A percentile compares a stretch with the other conserved stretches of the same genome.
These are phyloP conservation scores for Synanthedon tipuliformis DNA, from an alignment of 2,888 invertebrate species.

Conservation along the genomic window DNA sequence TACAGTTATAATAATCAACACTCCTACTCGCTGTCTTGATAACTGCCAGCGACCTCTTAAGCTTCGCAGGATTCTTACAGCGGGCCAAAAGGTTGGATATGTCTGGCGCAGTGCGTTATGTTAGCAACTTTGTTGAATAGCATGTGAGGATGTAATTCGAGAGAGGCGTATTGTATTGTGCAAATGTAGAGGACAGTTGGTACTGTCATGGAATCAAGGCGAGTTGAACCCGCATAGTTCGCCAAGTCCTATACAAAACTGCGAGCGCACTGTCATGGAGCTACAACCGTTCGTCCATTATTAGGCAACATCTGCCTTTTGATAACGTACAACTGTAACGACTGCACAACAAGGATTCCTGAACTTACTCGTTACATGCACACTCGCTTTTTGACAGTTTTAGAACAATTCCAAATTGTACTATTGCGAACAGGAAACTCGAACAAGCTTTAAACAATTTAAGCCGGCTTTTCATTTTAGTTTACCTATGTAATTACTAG, in stretches of 20 bases:
- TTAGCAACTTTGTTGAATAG: background rate
- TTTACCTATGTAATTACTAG: no score
- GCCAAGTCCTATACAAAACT: constrained; percentile 15
- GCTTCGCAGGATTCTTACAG: no score
- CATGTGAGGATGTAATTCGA: constrained; percentile 9
- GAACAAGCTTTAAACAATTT: no score
- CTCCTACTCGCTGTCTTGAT: no score
- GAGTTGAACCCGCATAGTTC: constrained; percentile 10
- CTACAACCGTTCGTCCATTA: constrained; percentile 9
- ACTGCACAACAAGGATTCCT: background rate
- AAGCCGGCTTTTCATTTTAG: no score
- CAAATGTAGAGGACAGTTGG: constrained; percentile 25
- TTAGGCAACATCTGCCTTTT: constrained; percentile 7
- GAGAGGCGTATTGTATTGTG: constrained; percentile 3
- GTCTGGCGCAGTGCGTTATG: background rate
- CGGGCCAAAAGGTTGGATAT: background rate
- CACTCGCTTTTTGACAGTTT: background rate
- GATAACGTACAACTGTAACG: no score
- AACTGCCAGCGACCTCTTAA: no score
- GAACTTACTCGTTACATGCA: background rate
- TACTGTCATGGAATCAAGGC: constrained; percentile 29
- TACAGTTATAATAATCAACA: no score
- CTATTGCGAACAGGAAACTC: no score
- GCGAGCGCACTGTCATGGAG: constrained; percentile 13
- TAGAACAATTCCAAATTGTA: no score